Evolutionary conservation across 2,888 invertebrate species (phyloP), one percentile per base, ranked within the genome.

Genomic region (Eucriotettix oculatus): DNA sequence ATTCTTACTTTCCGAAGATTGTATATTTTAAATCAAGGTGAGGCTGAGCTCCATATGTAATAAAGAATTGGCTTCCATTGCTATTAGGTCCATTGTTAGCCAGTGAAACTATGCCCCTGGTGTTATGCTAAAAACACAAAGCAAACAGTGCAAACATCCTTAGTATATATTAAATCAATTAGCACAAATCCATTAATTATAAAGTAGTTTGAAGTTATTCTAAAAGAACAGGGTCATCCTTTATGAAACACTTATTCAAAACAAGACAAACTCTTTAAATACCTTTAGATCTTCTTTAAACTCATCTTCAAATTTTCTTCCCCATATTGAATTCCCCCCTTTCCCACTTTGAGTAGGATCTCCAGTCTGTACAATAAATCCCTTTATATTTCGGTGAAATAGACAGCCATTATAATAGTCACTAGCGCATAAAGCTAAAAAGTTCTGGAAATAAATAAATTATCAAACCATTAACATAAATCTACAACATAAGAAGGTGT

Each of bases 1-100:
- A 66, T 56, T 59, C 77, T 75, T 78, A 95, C 95, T 87, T 94
- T 72, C 91, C 99, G 81, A 99, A 96, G 52, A 96, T 72, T 9
- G 98, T 98, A 72, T 99, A 98, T 72, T 99, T 99, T 61, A 97
- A 78, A 74, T 99, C 98, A 60, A 99, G 79, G 76, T 95, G 93
- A 54, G 93, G 90, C 71, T 99, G 98, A 61, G 94, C 86, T 14
- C 84, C 87, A 74, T 98, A 99, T 0, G 90, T 86, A 66, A 99
- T 88, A 73, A 99, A 99, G 75, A 99, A 99, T 73, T 99, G 99
- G 69, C 96, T 96, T 5, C 88, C 91, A 78, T 99, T 99, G 11
- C 94, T 90, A 72, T 98, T 95, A 1, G 97, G 94, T 5, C 98
- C 98, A 77, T 92, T 97, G 72, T 97, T 99, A 10, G 99, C 99